Conservation (phyloP, 2,113 vertebrate genomes). For the Paramisgurnus dabryanus region DNA sequence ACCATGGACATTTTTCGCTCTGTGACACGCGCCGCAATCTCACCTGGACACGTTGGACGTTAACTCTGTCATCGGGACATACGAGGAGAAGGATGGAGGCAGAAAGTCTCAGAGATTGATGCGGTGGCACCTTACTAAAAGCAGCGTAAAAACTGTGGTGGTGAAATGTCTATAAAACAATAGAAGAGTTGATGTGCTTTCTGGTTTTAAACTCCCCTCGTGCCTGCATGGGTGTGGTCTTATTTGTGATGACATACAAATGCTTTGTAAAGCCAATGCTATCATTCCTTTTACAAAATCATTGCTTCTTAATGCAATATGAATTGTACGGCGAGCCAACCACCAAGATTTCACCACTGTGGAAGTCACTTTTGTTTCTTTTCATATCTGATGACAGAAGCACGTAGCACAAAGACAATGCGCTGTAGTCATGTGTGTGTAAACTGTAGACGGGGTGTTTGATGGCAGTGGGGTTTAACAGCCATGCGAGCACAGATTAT, state of each 20-base stretch:
- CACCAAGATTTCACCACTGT: constrained; percentile 40
- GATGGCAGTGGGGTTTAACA: constrained; percentile 71
- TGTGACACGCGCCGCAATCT: constrained; percentile 45
- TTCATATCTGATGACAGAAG: constrained; percentile 62
- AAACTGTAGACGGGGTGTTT: constrained; percentile 53
- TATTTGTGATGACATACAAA: constrained; percentile 18
- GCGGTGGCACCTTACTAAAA: constrained; percentile 33
- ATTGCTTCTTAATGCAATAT: background rate
- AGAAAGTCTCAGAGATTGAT: constrained; percentile 61
- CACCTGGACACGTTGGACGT: constrained; percentile 71
- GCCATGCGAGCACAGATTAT: constrained; percentile 78
- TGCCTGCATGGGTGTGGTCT: background rate
- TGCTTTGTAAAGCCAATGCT: constrained; percentile 6
- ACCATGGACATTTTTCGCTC: constrained; percentile 68
- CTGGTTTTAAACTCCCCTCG: background rate
- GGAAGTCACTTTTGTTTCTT: constrained; percentile 50
- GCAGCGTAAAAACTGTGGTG: background rate
- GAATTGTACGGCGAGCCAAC: constrained; percentile 14
- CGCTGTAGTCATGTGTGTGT: constrained; percentile 42
- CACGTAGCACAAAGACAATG: constrained; percentile 61
- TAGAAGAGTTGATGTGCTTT: background rate
- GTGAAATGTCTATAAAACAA: background rate
- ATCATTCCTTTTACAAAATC: constrained; percentile 40
- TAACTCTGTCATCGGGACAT: constrained; percentile 70
- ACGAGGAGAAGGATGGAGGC: constrained; percentile 43